Base-by-base conservation (phyloP, 1,140 invertebrate species). In the Gryon sp. region DNA sequence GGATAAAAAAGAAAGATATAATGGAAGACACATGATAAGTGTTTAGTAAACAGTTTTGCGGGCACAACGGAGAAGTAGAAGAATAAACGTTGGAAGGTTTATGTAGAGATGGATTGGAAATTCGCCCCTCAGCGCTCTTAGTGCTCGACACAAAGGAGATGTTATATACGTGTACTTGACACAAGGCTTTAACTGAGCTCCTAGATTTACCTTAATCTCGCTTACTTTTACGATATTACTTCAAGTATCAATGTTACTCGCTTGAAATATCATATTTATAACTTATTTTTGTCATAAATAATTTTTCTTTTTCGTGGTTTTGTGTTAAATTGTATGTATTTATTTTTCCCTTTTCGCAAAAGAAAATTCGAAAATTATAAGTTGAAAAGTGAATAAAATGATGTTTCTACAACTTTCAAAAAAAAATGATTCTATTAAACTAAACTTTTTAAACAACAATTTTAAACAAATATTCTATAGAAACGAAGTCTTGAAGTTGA, bases 161-260 rank as follows among this genome's bases (percentile, higher is more conserved):
- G 50, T 65, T 65, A 65, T 74, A 59, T 59, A 65, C 50, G 52
- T 74, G 43, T 32, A 69, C 60, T 74, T 57, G 70, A 66, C 60
- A 59, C 62, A 53, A 59, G 59, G 43, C 60, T 74, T 63, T 48
- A 57, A 65, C 59, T 38, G 69, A 66, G 53, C 60, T 65, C 46
- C 72, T 62, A 68, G 72, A 75, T 68, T 75, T 75, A 75, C 36
- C 53, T 75, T 62, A 68, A 66, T 60, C 53, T 68, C 45, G 41
- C 48, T 60, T 53, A 66, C 60, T 60, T 70, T 70, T 60, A 57
- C 52, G 52, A 57, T 50, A 50, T 50, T 38, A 55, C 40, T 32
- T 16, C 9, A 52, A 55, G 36, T 24, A 16, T 28, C 26, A 7
- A 43, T 30, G 15, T 14, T 4, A 11, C 16, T 26, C 15, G n/a